These are phyloP conservation scores for Benitochromis conjunctus DNA, from an alignment of 2,113 vertebrate species.

Conservation along the genomic window DNA sequence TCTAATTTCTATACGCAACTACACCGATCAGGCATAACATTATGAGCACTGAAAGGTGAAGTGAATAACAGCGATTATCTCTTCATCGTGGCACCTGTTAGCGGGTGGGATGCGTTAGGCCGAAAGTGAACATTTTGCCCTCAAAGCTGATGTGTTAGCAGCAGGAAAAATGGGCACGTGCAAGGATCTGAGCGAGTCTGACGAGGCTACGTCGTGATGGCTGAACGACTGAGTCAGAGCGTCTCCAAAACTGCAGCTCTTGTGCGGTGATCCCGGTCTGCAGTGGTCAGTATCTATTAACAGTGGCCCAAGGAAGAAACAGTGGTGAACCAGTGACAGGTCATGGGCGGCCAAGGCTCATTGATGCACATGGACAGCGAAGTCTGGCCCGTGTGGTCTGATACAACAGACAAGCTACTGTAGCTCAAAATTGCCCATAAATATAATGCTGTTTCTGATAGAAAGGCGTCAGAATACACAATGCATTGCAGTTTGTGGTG, in stretches of 20 bases:
- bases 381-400: background rate
- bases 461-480: background rate
- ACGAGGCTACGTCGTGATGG: background rate
- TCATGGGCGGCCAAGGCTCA: accelerated
- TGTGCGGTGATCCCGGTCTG: background rate
- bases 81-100: background rate
- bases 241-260: background rate
- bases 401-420: background rate
- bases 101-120: background rate
- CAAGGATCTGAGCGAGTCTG: background rate
- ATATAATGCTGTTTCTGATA: background rate
- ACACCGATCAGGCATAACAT: background rate
- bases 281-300: background rate
- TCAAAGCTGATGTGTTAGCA: background rate
- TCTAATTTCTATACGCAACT: background rate
- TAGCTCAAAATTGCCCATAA: background rate
- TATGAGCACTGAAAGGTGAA: background rate
- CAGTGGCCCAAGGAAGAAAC: background rate
- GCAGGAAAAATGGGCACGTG: background rate
- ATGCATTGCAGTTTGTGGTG: background rate
- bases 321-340: background rate
- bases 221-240: background rate
- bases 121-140: background rate
- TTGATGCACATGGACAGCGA: background rate
- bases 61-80: background rate